A percentile compares a stretch with the other conserved stretches of the same genome.
These are phyloP conservation scores for Pegea sp. DNA, from an alignment of 23 tunicate genomes.

Conservation along the genomic window DNA sequence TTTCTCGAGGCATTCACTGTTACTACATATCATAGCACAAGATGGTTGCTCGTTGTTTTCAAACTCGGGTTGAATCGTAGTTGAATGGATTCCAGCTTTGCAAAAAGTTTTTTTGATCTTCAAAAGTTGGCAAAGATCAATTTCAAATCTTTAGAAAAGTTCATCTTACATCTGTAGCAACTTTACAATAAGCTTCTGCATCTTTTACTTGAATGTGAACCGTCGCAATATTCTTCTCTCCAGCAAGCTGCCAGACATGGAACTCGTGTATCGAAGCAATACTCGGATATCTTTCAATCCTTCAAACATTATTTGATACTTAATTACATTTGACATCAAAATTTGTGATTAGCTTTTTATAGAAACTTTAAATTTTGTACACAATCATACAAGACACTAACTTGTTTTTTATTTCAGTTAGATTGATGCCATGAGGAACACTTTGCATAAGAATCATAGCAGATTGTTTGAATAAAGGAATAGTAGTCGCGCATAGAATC, in stretches of 20 bases:
- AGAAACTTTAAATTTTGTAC: too few species aligned
- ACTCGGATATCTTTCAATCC: not conserved
- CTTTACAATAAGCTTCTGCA: constrained; percentile 23
- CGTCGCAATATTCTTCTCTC: constrained; percentile 71
- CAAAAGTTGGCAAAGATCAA: too few species aligned
- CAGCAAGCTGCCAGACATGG: constrained; percentile 92
- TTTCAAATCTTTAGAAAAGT: too few species aligned
- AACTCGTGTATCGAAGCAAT: constrained; percentile 47
- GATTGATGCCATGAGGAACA: too few species aligned
- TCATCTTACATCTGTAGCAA: constrained; percentile 66
- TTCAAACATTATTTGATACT: not conserved
- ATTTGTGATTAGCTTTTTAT: too few species aligned
- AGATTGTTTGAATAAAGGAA: constrained; percentile 71
- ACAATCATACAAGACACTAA: too few species aligned
- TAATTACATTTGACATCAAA: too few species aligned
- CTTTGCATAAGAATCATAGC: constrained; percentile 66
- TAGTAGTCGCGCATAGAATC: constrained; percentile 58
- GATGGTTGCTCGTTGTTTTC: constrained; percentile 7
- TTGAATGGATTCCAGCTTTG: constrained; percentile 64
- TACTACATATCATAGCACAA: too few species aligned
- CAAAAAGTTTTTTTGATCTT: too few species aligned
- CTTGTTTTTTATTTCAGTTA: too few species aligned
- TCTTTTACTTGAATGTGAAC: constrained; percentile 62
- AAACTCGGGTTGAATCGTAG: constrained; percentile 92
- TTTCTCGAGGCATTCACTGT: too few species aligned